phyloP scores from a whole-genome alignment of 2,113 vertebrate species.

The Aldabrachelys gigantea region DNA sequence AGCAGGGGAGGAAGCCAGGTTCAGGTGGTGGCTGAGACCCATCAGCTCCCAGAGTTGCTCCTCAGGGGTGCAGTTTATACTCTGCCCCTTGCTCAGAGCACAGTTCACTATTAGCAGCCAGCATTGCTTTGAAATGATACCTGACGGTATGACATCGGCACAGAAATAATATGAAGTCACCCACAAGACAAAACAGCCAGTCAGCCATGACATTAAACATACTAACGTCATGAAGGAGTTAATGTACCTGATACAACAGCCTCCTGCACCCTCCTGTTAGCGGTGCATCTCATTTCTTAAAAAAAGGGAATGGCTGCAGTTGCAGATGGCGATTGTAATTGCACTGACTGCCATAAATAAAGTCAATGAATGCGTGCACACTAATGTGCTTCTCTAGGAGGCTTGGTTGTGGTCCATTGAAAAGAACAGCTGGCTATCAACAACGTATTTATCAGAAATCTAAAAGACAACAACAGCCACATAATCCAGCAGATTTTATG shows the following conservation, averaged over 20 bases:
- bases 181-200: background rate
- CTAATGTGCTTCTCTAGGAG: constrained; percentile 31
- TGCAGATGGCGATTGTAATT: constrained; percentile 40
- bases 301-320: background rate
- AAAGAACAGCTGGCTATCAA: constrained; percentile 69
- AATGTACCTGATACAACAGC: background rate
- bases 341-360: constrained; percentile 24
- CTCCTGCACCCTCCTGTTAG: rapidly evolving
- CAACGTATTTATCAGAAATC: constrained; percentile 65
- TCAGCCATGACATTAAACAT: rapidly evolving
- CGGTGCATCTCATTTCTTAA: background rate
- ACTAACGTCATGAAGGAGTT: rapidly evolving
- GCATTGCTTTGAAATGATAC: constrained; percentile 5
- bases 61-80: rapidly evolving
- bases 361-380: constrained; percentile 22
- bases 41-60: rapidly evolving
- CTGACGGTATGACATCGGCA: background rate
- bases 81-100: rapidly evolving
- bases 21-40: background rate
- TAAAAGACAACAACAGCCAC: constrained; percentile 60
- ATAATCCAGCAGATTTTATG: constrained; percentile 68
- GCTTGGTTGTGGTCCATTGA: constrained; percentile 31
- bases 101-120: rapidly evolving
- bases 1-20: background rate
- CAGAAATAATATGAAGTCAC: background rate